Evolutionary conservation across 2,888 invertebrate species (phyloP), one percentile per base, ranked within the genome.

Genomic region (Onchidella celtica): DNA sequence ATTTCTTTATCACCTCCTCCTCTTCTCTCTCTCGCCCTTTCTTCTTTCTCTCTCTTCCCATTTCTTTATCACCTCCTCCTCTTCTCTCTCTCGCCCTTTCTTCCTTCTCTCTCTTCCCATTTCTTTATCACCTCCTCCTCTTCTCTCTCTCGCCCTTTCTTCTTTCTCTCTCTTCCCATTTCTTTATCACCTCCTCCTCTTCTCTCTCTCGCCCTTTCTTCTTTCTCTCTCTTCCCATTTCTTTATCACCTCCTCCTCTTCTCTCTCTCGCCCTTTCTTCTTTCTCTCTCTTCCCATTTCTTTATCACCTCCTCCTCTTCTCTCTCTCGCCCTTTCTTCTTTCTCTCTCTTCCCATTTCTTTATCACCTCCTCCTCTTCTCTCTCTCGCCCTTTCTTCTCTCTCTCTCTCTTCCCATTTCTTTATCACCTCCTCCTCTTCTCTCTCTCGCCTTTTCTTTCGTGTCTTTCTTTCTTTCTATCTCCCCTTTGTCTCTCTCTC

Each of bases 301-400:
- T 9, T 38, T 32, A 1, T 34, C 40, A n/a, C 70, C 14, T 11
- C 40, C 47, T 57, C 57, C 24, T 29, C 57, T 57, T 57, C 34
- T 57, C 57, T 73, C 57, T 73, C 59, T 57, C 6, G 29, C 57
- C 57, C 57, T 73, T 3, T 21, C 57, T 57, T 57, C 14, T 55
- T 17, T 57, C 57, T 73, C 32, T 55, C 29, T 59, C 17, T 34
- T n/a, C 21, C 34, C 11, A 36, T 34, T 17, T 14, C 38, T 34
- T 21, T 59, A n/a, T 1, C 32, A 24, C 65, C 40, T 17, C 14
- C 77, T 57, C 27, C 34, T 65, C 68, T 27, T 68, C 77, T 77
- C 40, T 68, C 77, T 55, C 47, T 65, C 65, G 63, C 34, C 40
- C 76, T 63, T 9, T 76, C 32, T 59, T 59, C 47, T 27, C n/a